These are phyloP conservation scores for Leucophenga maculata DNA, from an alignment of 2,888 invertebrate genomes.

Conservation along the genomic window DNA sequence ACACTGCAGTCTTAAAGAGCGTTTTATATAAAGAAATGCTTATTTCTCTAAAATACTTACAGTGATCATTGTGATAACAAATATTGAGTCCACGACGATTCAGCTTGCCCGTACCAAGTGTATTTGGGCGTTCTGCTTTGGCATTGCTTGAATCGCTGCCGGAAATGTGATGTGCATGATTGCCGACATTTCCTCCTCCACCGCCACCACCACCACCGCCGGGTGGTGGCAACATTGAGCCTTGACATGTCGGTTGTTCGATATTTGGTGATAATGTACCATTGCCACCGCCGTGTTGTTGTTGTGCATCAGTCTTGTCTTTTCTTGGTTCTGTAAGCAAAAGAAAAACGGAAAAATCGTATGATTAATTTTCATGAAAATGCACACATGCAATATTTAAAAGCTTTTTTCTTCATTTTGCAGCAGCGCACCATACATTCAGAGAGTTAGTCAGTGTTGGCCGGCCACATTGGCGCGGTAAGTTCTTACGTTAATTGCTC, in stretches of 20 bases:
- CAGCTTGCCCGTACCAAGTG: conserved; percentile 83
- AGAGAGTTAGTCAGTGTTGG: conserved; percentile 9
- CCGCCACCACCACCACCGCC: conserved; percentile 71
- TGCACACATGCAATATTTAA: not conserved
- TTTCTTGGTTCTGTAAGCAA: conserved; percentile 87
- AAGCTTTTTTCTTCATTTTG: conserved; percentile 7
- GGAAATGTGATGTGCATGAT: conserved; percentile 48
- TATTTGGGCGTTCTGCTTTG: conserved; percentile 85
- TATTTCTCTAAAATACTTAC: conserved; percentile 71
- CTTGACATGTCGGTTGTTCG: conserved; percentile 73
- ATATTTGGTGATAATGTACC: conserved; percentile 78
- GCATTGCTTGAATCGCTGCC: conserved; percentile 51
- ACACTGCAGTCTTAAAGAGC: too few species aligned
- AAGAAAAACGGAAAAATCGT: conserved; percentile 3
- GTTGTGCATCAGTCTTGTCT: conserved; percentile 86
- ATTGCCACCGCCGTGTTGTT: conserved; percentile 71
- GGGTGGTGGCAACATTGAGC: conserved; percentile 69
- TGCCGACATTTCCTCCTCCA: conserved; percentile 37
- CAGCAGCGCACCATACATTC: conserved; percentile 27
- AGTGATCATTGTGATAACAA: conserved; percentile 86
- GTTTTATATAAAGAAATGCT: too few species aligned
- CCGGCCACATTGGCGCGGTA: conserved; percentile 34
- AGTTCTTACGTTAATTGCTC: conserved; percentile 63
- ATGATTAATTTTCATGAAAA: conserved; percentile 15
- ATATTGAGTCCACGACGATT: conserved; percentile 80